Conservation (phyloP, 2,113 vertebrate species). For the Sarotherodon lohbergeri region DNA sequence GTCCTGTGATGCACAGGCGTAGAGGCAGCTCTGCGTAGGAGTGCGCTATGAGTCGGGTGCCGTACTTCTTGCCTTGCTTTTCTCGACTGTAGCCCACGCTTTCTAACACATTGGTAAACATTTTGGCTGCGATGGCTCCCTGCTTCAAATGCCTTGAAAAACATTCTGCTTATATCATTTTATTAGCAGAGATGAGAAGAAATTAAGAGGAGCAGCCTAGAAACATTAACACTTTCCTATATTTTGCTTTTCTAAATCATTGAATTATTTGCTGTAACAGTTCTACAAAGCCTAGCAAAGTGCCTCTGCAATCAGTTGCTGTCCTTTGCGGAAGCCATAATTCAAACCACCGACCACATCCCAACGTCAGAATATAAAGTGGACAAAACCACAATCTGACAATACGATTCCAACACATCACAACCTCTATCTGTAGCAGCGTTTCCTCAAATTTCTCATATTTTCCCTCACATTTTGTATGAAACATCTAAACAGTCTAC, state of each 20-base stretch:
- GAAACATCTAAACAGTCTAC: constrained; percentile 31
- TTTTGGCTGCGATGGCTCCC: neutral
- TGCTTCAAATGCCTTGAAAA: neutral
- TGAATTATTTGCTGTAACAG: neutral
- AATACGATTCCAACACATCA: neutral
- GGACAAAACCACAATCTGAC: neutral
- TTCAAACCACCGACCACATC: neutral
- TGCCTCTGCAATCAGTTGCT: neutral
- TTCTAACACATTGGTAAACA: neutral
- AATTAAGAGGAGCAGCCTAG: neutral
- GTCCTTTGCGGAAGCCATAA: neutral
- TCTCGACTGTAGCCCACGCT: neutral
- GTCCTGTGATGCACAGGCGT: neutral
- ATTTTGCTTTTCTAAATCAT: neutral
- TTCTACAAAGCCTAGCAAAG: neutral
- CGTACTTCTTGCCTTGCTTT: neutral
- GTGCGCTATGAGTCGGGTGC: neutral
- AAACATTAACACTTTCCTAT: neutral
- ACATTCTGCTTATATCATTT: neutral
- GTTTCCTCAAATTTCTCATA: neutral
- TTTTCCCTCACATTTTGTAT: neutral
- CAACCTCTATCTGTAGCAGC: neutral
- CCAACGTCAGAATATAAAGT: neutral
- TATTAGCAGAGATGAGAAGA: neutral
- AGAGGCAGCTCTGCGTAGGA: neutral